A percentile compares a stretch with the other conserved stretches of the same genome.
These are phyloP conservation scores for Phoxinus phoxinus DNA, from an alignment of 2,113 vertebrate species.

Conservation along the genomic window DNA sequence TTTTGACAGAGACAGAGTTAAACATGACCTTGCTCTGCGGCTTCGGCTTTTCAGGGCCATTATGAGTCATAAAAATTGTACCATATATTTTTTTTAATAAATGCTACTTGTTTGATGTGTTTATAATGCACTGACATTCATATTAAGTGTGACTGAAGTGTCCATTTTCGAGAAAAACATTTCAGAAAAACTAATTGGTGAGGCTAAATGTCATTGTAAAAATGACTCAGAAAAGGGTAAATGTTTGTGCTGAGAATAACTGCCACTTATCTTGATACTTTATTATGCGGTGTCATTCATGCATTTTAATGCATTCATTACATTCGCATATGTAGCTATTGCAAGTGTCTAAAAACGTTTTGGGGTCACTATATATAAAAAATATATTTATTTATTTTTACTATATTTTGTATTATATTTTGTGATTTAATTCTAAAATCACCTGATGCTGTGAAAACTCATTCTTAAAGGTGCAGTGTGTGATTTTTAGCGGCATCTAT, in stretches of 20 bases:
- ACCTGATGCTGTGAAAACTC: background rate
- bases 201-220: background rate
- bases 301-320: background rate
- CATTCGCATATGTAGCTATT: background rate
- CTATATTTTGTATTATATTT: too few species aligned
- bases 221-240: background rate
- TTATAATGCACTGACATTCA: background rate
- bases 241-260: background rate
- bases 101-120: background rate
- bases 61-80: background rate
- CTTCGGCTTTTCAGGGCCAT: background rate
- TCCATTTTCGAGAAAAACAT: background rate
- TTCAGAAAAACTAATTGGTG: background rate
- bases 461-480: too few species aligned
- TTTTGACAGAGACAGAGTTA: background rate
- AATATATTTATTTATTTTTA: too few species aligned
- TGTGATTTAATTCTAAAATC: background rate
- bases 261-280: background rate
- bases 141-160: background rate
- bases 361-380: too few species aligned
- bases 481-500: too few species aligned
- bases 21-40: background rate
- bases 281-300: background rate
- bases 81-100: background rate
- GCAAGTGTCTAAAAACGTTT: background rate